Evolutionary conservation across 1,140 invertebrate genomes (phyloP), one percentile per base, ranked within the genome.

Genomic region (Leptopilina boulardi): DNA sequence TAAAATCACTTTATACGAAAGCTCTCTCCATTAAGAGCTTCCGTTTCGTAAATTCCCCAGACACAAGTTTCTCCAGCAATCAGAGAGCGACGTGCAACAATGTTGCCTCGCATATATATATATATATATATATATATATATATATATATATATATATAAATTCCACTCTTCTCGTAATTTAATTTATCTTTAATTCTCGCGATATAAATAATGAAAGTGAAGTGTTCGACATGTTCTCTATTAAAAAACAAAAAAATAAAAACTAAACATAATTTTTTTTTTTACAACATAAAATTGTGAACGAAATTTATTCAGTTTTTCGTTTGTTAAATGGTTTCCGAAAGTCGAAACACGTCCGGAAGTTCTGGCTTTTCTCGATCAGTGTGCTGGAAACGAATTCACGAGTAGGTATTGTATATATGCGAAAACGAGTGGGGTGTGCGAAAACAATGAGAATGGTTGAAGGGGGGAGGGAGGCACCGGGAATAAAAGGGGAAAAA

Each of bases 321-420:
- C 23, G 13, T 30, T 26, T 38, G 56, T 30, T 26, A 26, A 26
- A 59, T 26, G 21, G 13, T 6, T 66, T 66, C 59, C 23, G 23
- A 66, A 66, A 66, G 26, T 66, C 59, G 59, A 30, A n/a, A 34
- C 59, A 66, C 59, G 59, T 66, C 59, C 59, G 59, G 59, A 66
- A 34, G 59, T 66, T 66, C 11, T 34, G 59, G 59, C 26, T 66
- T 66, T 66, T 66, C 59, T 66, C 59, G 59, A 66, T 66, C 59
- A 66, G 15, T 23, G 26, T 66, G 23, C 23, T 34, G 26, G 59
- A 66, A 66, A 66, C 21, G 59, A 66, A 66, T 66, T 66, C 59
- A 23, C 23, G 59, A 66, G 26, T 23, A 6, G n/a, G 26, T 66
- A 66, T 66, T 66, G 26, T 66, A 30, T 66, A 30, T 66, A n/a